Conservation (phyloP, 2,888 invertebrate genomes). For the Dicycla oo region DNA sequence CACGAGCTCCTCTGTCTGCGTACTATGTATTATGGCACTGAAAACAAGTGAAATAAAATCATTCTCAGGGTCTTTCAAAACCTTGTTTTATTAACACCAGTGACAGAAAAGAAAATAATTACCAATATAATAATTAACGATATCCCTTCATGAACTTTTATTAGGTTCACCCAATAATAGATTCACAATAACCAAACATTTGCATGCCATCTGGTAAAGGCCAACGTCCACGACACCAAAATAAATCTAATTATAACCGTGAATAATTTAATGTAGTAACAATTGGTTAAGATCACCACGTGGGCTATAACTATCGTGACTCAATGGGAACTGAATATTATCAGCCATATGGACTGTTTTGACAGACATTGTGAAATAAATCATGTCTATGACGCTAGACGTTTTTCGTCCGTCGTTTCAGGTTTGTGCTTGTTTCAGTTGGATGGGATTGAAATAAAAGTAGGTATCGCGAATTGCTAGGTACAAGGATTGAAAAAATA, state of each 20-base stretch:
- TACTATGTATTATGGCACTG: neutral
- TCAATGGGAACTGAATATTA: slow-evolving; percentile 64
- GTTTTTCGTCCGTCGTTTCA: slow-evolving; percentile 25
- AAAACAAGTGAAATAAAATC: neutral
- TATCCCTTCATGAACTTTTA: neutral
- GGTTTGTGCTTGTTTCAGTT: slow-evolving; percentile 44
- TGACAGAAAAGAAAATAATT: neutral
- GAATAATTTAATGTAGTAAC: slow-evolving; percentile 55
- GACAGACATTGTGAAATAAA: slow-evolving; percentile 56
- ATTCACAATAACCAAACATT: slow-evolving; percentile 41
- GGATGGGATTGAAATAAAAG: neutral
- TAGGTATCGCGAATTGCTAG: neutral
- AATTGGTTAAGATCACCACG: slow-evolving; percentile 54
- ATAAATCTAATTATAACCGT: slow-evolving; percentile 61
- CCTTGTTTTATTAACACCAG: neutral
- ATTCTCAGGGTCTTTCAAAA: neutral
- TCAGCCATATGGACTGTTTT: slow-evolving; percentile 56
- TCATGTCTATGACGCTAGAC: slow-evolving; percentile 42
- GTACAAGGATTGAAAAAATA: neutral
- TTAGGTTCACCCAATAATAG: slow-evolving; percentile 24
- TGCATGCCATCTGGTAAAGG: slow-evolving; percentile 51
- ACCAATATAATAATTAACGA: neutral
- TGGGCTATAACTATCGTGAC: slow-evolving; percentile 43
- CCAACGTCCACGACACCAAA: slow-evolving; percentile 35
- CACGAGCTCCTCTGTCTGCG: no score